Evolutionary conservation across 37 sponge, comb jelly and placozoan species (phyloP).

Genomic region (Chondrosia reniformis): DNA sequence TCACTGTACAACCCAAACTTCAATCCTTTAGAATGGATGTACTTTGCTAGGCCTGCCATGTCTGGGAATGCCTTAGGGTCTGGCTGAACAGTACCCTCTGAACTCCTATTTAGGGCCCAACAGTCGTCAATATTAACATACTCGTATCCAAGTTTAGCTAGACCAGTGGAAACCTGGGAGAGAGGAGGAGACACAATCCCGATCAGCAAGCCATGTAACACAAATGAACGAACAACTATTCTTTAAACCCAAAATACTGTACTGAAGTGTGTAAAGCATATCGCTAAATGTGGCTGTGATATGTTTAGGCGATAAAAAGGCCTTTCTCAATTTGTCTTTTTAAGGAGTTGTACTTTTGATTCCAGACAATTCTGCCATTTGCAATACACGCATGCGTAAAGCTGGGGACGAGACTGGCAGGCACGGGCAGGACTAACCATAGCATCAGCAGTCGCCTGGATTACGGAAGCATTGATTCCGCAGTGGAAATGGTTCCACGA

Average conservation of each 20-base stretch:
- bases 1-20: conserved; percentile 85
- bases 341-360: too few species aligned
- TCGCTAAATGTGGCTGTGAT: too few species aligned
- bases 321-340: too few species aligned
- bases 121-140: conserved; percentile 89
- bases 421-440: conserved; percentile 28
- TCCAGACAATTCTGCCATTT: too few species aligned
- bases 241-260: too few species aligned
- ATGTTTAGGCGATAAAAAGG: too few species aligned
- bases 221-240: too few species aligned
- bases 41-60: conserved; percentile 54
- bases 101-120: conserved; percentile 53
- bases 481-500: conserved; percentile 81
- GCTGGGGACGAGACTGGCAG: too few species aligned
- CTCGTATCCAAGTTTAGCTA: conserved; percentile 55
- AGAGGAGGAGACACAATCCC: not conserved
- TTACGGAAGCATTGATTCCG: conserved; percentile 39
- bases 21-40: conserved; percentile 72
- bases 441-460: conserved; percentile 54
- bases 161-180: conserved; percentile 22
- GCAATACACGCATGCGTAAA: too few species aligned
- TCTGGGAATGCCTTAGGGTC: conserved; percentile 66
- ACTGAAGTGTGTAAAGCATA: too few species aligned
- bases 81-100: conserved; percentile 41
- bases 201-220: too few species aligned